Percentiles rank a stretch among this genome's conserved stretches.
phyloP scores from a whole-genome alignment of 2,888 invertebrate species.

The Tortricodes alternella region DNA sequence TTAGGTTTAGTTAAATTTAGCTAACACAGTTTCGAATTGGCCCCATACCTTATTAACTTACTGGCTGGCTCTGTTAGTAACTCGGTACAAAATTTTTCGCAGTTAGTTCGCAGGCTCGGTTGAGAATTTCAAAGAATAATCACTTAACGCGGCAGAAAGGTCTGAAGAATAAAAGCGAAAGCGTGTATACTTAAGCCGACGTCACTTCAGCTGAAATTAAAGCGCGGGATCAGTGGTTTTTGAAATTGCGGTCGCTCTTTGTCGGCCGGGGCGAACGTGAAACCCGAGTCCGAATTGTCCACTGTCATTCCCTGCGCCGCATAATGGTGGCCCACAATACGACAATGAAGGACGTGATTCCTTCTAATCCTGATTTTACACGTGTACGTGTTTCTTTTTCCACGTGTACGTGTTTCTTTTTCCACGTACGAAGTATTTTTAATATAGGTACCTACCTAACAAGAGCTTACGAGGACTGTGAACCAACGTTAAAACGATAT shows the following conservation, averaged over 20 bases:
- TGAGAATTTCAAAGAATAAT: too few relatives aligned
- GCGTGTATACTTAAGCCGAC: slow-evolving; percentile 72
- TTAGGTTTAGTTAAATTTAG: too few relatives aligned
- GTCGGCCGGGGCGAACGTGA: slow-evolving; percentile 45
- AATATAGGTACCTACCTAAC: too few relatives aligned
- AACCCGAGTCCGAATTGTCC: slow-evolving; percentile 39
- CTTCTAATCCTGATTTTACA: slow-evolving; percentile 13
- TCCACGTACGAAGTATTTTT: neutral
- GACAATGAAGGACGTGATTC: slow-evolving; percentile 26
- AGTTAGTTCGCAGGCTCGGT: too few relatives aligned
- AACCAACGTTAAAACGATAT: too few relatives aligned
- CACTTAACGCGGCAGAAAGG: slow-evolving; percentile 44
- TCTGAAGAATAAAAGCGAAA: slow-evolving; percentile 70
- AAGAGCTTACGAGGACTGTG: too few relatives aligned
- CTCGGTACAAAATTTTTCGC: too few relatives aligned
- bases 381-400: neutral
- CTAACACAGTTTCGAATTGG: too few relatives aligned
- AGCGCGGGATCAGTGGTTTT: slow-evolving; percentile 61
- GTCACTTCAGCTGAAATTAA: slow-evolving; percentile 72
- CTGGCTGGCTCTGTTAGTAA: too few relatives aligned
- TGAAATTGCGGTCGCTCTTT: slow-evolving; percentile 56
- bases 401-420: neutral
- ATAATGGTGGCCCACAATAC: slow-evolving; percentile 38
- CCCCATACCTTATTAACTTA: too few relatives aligned
- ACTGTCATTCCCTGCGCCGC: slow-evolving; percentile 35